Conservation (phyloP, 2,113 vertebrate species). For the Pelecanoides urinatrix region DNA sequence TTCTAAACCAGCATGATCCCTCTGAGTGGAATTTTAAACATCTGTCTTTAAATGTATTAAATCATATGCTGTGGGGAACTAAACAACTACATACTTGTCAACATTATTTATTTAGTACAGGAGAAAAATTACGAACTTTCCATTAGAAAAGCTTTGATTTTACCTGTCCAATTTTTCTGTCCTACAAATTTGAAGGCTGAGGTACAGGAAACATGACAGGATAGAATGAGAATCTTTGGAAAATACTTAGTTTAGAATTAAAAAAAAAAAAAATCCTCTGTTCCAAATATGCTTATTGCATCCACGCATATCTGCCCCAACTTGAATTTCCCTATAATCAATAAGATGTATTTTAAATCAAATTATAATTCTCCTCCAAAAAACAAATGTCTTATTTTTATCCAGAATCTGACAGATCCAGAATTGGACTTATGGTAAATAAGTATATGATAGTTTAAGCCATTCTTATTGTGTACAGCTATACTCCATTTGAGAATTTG, state of each 20-base stretch:
- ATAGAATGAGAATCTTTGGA: not conserved
- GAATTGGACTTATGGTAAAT: not conserved
- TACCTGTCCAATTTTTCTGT: not conserved
- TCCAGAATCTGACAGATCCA: not conserved
- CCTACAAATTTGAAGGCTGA: not conserved
- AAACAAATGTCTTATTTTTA: not conserved
- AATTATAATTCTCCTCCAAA: not conserved
- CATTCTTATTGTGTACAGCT: not conserved
- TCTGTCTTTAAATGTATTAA: not conserved
- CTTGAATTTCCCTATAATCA: not conserved
- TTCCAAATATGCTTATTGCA: not conserved
- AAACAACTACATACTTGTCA: not conserved
- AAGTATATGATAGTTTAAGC: not conserved
- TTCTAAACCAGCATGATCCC: not conserved
- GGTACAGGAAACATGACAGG: not conserved
- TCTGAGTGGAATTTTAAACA: not conserved
- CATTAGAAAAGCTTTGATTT: not conserved
- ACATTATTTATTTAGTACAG: not conserved
- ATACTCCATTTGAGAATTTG: not conserved
- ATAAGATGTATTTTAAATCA: not conserved
- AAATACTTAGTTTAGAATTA: not conserved
- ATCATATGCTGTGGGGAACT: not conserved
- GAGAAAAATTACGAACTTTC: not conserved
- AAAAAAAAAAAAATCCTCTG: not conserved
- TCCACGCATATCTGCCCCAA: not conserved